phyloP scores from a whole-genome alignment of 2,888 invertebrate species.

The Drosophila borborema region DNA sequence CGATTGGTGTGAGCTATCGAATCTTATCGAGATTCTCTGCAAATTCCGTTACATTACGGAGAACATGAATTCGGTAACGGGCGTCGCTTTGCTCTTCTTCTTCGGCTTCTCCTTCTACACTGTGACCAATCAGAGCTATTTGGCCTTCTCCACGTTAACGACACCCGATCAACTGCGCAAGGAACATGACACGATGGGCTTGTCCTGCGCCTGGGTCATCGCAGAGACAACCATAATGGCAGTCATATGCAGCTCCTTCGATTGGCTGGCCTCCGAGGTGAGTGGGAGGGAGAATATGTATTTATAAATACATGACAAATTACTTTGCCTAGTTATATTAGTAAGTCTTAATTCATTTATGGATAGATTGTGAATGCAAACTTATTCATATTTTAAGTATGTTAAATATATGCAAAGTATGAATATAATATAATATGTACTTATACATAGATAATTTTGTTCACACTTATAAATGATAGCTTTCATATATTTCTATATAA shows the following conservation, averaged over 20 bases:
- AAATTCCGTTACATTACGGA: conserved; percentile 79
- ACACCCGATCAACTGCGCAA: conserved; percentile 46
- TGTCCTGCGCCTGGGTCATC: conserved; percentile 76
- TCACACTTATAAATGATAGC: neutral
- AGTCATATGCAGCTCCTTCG: conserved; percentile 75
- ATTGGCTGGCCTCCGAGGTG: conserved; percentile 73
- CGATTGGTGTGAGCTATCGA: conserved; percentile 76
- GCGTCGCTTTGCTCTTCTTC: conserved; percentile 73
- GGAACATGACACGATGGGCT: conserved; percentile 65
- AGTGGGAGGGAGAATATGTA: conserved; percentile 50
- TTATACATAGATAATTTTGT: neutral
- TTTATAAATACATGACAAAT: neutral
- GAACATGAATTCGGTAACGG: conserved; percentile 72
- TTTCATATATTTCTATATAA: neutral
- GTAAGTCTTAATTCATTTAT: no score
- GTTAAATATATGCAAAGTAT: no score
- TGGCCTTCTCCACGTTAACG: conserved; percentile 76
- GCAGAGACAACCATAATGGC: conserved; percentile 71
- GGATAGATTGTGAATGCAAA: no score
- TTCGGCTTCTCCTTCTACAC: conserved; percentile 81
- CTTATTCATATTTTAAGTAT: no score
- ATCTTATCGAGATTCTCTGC: conserved; percentile 77
- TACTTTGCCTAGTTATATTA: no score
- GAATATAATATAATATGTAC: no score
- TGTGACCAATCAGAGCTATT: conserved; percentile 80